Conservation (phyloP, 1,140 invertebrate species). For the Xylocopa sonorina region DNA sequence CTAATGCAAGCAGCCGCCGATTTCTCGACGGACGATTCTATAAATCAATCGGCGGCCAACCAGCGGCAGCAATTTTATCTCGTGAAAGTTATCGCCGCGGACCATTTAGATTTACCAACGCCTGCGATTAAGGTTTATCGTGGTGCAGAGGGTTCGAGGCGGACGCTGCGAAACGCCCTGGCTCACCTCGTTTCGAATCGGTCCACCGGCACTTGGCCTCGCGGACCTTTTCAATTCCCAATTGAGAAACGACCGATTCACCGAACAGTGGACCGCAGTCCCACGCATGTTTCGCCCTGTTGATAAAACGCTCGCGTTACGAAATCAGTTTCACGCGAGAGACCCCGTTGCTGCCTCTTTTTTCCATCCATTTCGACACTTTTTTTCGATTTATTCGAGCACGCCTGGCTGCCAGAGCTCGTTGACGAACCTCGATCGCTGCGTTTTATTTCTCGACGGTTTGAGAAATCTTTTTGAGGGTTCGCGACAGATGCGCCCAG, state of each 20-base stretch:
- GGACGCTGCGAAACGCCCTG: not conserved
- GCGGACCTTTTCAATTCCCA: not conserved
- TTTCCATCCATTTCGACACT: no score
- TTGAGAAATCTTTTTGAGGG: no score
- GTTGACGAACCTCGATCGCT: no score
- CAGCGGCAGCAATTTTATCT: conserved; percentile 48
- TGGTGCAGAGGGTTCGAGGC: no score
- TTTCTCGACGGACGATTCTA: conserved; percentile 22
- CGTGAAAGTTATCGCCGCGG: conserved; percentile 56
- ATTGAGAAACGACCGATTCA: not conserved
- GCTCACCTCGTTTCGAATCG: not conserved
- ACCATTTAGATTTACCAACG: conserved; percentile 44
- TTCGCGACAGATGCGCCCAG: conserved; percentile 67
- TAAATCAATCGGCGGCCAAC: conserved; percentile 39
- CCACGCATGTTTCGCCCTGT: not conserved
- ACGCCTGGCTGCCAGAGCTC: no score
- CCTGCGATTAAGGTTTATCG: conserved; percentile 52
- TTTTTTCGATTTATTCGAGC: no score
- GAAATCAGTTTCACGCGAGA: not conserved
- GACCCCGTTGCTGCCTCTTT: not conserved
- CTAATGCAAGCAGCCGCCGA: no score
- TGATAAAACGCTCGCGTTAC: not conserved
- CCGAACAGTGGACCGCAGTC: no score
- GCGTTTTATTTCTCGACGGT: no score
- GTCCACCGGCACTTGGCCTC: not conserved